Evolutionary conservation across 2,888 invertebrate genomes (phyloP).

Genomic region (Eretmocerus hayati): DNA sequence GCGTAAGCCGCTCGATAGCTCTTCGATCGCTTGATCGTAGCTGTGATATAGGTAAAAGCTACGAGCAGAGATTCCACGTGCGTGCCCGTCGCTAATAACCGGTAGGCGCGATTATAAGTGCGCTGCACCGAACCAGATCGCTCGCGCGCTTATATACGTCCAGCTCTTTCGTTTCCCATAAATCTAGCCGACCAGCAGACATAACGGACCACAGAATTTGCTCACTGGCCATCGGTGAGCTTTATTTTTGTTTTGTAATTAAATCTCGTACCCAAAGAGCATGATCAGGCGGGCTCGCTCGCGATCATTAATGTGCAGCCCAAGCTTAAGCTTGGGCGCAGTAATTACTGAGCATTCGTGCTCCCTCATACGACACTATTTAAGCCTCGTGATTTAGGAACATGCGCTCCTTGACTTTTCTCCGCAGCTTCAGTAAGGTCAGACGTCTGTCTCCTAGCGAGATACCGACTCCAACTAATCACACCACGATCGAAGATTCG

Average conservation of each 20-base stretch:
- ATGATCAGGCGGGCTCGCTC: conserved; percentile 3
- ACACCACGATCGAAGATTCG: too few species aligned
- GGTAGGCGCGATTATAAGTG: conserved; percentile 26
- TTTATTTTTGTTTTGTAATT: conserved; percentile 44
- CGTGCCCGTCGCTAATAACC: conserved; percentile 24
- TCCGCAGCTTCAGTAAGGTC: too few species aligned
- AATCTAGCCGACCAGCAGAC: too few species aligned
- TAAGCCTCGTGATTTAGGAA: too few species aligned
- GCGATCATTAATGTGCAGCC: background rate
- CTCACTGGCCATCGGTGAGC: conserved; percentile 38
- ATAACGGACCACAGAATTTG: conserved; percentile 38
- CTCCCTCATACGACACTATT: too few species aligned
- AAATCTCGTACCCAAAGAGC: conserved; percentile 25
- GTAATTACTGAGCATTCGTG: too few species aligned
- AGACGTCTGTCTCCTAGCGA: too few species aligned
- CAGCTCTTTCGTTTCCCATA: background rate
- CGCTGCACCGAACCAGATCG: conserved; percentile 31
- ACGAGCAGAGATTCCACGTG: background rate
- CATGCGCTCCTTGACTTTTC: too few species aligned
- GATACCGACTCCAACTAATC: too few species aligned
- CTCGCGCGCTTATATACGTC: background rate
- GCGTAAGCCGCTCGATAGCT: too few species aligned
- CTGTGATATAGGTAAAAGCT: background rate
- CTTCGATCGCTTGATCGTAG: too few species aligned
- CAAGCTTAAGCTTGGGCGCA: background rate